Base-by-base conservation (phyloP, 2,113 vertebrate species). In the Pygoscelis adeliae region DNA sequence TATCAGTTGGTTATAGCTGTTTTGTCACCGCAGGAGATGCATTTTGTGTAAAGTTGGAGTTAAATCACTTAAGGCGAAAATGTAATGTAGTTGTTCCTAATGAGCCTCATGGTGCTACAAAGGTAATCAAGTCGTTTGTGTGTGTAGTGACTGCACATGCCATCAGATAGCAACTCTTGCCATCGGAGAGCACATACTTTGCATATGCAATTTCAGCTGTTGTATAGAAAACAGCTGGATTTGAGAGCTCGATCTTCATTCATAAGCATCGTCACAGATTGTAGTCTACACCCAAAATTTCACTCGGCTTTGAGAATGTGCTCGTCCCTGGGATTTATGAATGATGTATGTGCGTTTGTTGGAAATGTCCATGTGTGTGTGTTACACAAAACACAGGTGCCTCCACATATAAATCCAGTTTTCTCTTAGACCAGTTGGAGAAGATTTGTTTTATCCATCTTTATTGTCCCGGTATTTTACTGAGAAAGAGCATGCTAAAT, bases 101-200 rank as follows among this genome's bases (percentile, higher is more conserved):
- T 61, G 83, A 82, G 87, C 83, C 83, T 91, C 53, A 38, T 16
- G 59, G 77, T 23, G 52, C 70, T 85, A 5, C 65, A 50, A 61
- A 96, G 77, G 87, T 78, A 92, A 92, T 95, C 38, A 47, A 92
- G 92, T 55, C 50, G 23, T 90, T 87, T 89, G 74, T 89, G 83
- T 30, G 52, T 87, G 76, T 6, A 8, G 63, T 17, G 70, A 42
- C 70, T 73, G 83, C 72, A 30, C 30, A 4, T 72, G 77, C 44
- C 83, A 20, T 53, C 55, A 21, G 56, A 65, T 30, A 79, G 59
- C 78, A 90, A 2, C 85, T n/a, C 17, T 86, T 84, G 90, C 88
- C 80, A 17, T 32, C 65, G 7, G 0, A 87, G 62, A 90, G 52
- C 69, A 47, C 44, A 0, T 3, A 30, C 47, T 21, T 10, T 56